Base-by-base conservation (phyloP, 2,888 invertebrate genomes). In the Spisula subtruncata region DNA sequence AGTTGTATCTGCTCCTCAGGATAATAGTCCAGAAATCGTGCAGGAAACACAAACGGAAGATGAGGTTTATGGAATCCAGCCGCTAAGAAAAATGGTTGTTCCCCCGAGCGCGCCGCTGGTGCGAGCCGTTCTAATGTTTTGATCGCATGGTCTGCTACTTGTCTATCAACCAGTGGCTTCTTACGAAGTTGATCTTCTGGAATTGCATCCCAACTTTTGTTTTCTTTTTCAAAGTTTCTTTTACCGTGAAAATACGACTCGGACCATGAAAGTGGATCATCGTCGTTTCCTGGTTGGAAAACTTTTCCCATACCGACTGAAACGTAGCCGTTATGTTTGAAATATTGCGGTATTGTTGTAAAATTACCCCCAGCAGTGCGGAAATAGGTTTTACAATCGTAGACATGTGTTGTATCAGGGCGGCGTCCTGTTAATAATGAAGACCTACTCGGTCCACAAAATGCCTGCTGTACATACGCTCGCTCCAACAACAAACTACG, bases 11-110 rank as follows among this genome's bases (percentile, higher is more conserved):
- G 51, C 8, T 84, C 87, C 29, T 46, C n/a, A 0, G 94, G 94
- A 79, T 94, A 94, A 97, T 97, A 97, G 98, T 98, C 97, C 92
- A 98, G 97, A 97, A 98, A 98, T 96, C 98, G 97, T 91, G 97
- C 96, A 0, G 98, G 99, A 97, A 98, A 98, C 95, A 98, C 98
- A 20, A 99, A 97, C n/a, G 98, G 98, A 93, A 99, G 98, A 95
- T 99, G 99, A 0, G 99, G 99, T 95, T 99, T 99, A 95, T 98
- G 98, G 96, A 98, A 98, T 0, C 99, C 99, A 93, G 98, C 97
- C 1, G 98, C 98, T 75, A 99, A 96, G 93, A 99, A 98, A 95
- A 98, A 98, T 12, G 98, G 98, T 88, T 97, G 96, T 32, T 95
- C 93, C n/a, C 88, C 91, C 2, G 83, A 54, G 14, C 18, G 93